These are phyloP conservation scores for Platycnemis pennipes DNA, from an alignment of 2,888 invertebrate species.

Conservation along the genomic window DNA sequence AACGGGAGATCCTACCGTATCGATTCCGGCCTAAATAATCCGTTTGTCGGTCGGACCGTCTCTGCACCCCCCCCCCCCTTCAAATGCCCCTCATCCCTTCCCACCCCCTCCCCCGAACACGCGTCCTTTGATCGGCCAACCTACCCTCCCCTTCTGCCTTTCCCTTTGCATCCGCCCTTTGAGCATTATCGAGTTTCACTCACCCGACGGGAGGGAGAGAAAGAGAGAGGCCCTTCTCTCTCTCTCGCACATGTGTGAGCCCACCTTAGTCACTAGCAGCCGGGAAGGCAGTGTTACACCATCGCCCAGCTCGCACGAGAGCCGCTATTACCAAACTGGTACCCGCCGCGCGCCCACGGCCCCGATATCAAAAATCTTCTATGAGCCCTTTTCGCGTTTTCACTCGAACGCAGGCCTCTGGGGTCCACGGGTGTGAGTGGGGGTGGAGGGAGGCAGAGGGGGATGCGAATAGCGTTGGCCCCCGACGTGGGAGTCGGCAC, in stretches of 20 bases:
- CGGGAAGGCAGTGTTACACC: background rate
- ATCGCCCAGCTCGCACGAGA: background rate
- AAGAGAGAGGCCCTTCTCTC: too few species aligned
- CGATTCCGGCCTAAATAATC: constrained; percentile 6
- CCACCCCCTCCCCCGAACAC: too few species aligned
- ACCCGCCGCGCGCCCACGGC: background rate
- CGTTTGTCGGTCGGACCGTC: background rate
- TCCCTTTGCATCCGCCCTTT: constrained; percentile 36
- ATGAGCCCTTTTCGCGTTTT: background rate
- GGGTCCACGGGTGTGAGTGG: too few species aligned
- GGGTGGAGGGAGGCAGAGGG: too few species aligned
- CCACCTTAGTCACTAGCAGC: background rate
- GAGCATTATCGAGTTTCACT: constrained; percentile 39
- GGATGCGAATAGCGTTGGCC: too few species aligned
- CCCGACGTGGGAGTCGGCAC: too few species aligned
- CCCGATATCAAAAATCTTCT: background rate
- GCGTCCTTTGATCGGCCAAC: background rate
- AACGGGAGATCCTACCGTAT: background rate
- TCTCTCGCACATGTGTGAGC: background rate
- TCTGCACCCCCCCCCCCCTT: background rate
- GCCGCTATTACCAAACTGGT: background rate
- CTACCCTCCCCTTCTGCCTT: background rate
- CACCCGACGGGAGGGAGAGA: background rate
- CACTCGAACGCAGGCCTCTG: background rate
- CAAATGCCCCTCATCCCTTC: too few species aligned